Evolutionary conservation across 2,113 vertebrate species (phyloP).

Genomic region (Zootoca vivipara): DNA sequence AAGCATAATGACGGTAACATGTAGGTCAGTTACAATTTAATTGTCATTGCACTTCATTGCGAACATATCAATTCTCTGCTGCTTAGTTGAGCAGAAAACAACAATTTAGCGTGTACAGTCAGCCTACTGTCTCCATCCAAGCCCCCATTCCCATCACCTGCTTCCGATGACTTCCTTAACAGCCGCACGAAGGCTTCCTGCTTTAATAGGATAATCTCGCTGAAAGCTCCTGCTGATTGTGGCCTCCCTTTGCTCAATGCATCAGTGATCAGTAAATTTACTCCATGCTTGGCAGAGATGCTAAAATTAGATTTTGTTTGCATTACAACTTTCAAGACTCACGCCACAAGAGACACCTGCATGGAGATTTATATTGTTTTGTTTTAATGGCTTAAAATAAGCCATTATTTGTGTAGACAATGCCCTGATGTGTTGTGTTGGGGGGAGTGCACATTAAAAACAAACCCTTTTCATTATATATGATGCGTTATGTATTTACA

Average conservation of each 20-base stretch:
- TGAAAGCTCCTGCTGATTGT: conserved; percentile 83
- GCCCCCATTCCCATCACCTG: conserved; percentile 80
- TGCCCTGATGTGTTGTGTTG: conserved; percentile 67
- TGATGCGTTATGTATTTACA: too few species aligned
- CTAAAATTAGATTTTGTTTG: conserved; percentile 85
- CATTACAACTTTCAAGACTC: conserved; percentile 77
- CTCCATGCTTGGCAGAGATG: conserved; percentile 72
- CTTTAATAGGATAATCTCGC: conserved; percentile 81
- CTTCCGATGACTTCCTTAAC: conserved; percentile 75
- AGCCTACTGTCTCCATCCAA: conserved; percentile 75
- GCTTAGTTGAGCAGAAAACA: conserved; percentile 96
- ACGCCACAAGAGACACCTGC: conserved; percentile 80
- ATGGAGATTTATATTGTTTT: conserved; percentile 79
- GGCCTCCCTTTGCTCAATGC: conserved; percentile 77
- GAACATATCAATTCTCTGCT: conserved; percentile 92
- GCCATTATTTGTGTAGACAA: conserved; percentile 68
- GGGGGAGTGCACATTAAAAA: conserved; percentile 52
- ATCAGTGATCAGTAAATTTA: conserved; percentile 84
- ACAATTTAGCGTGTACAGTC: conserved; percentile 80
- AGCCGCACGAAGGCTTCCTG: conserved; percentile 77
- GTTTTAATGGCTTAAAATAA: conserved; percentile 76
- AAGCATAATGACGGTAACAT: conserved; percentile 91
- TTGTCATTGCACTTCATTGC: conserved; percentile 95
- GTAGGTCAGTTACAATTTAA: conserved; percentile 98
- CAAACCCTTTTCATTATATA: conserved; percentile 66